Evolutionary conservation across 2,888 invertebrate species (phyloP), one percentile per base, ranked within the genome.

Genomic region (Sicus ferrugineus): DNA sequence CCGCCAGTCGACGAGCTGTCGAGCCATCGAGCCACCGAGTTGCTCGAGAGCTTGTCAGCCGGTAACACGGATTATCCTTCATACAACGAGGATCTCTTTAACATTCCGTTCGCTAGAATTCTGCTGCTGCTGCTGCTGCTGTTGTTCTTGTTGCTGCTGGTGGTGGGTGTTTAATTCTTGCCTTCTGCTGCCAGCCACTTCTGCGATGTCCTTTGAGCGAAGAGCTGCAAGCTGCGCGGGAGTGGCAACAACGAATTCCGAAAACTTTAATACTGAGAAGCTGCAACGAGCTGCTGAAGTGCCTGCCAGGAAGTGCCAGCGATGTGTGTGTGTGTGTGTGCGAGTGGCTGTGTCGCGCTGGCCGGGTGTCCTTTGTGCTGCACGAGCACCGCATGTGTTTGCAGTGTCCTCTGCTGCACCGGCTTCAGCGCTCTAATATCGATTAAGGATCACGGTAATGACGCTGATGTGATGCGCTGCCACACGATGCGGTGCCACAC

Each of bases 381-480:
- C 30, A 61, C 61, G 38, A 61, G 42, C 61, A 19, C 34, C 21
- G 23, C 61, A 38, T 34, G 61, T 61, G 38, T 42, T 34, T 21
- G 42, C 21, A n/a, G 48, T 4, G 48, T 3, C 9, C 4, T 48
- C 5, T 14, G 48, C 16, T 54, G 34, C 61, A 21, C 31, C 14
- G 9, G 34, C 14, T 50, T 50, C 19, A 80, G 80, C 77, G 80
- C 77, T 77, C 77, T 77, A 77, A 80, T 82, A 82, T 82, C 83
- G 83, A 82, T 83, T 82, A 79, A 80, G 81, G 83, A 82, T 82
- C 83, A 83, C 81, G 80, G 80, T 81, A 82, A 82, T 82, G 81
- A 83, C 79, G 81, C 80, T 83, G 78, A 42, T 23, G 11, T 28
- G 42, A 42, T 34, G 52, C 21, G 54, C 9, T 52, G 4, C 9